A percentile compares a stretch with the other conserved stretches of the same genome.
Conservation (phyloP, 2,113 vertebrate genomes). For the Cyprinodon variegatus region DNA sequence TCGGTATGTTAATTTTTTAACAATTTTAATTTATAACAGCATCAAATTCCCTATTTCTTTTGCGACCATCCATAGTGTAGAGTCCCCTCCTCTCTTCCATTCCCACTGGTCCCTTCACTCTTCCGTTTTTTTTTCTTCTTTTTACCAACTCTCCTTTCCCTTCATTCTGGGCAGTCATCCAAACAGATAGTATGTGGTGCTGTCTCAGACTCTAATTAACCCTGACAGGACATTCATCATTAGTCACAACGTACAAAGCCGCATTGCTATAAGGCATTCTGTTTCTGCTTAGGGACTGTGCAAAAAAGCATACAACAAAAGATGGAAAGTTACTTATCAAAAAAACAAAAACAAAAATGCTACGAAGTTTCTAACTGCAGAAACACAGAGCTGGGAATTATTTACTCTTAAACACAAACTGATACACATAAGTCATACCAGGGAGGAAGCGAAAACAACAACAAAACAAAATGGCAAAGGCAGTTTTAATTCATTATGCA, state of each 20-base stretch:
- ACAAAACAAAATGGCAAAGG: not conserved
- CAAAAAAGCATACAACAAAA: not conserved
- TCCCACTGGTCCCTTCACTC: not conserved
- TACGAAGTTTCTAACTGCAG: slow-evolving; percentile 7
- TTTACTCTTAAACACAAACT: slow-evolving; percentile 31
- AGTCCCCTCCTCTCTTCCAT: not conserved
- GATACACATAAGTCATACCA: slow-evolving; percentile 2
- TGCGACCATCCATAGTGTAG: not conserved
- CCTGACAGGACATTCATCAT: slow-evolving; percentile 82
- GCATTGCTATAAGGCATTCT: slow-evolving; percentile 32
- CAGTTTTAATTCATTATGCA: slow-evolving; percentile 47
- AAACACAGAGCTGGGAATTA: slow-evolving; percentile 25
- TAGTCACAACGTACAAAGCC: slow-evolving; percentile 67
- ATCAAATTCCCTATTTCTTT: not conserved
- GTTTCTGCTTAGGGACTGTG: slow-evolving; percentile 29
- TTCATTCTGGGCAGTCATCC: slow-evolving; percentile 61
- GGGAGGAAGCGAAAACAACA: slow-evolving; percentile 2
- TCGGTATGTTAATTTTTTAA: slow-evolving; percentile 1
- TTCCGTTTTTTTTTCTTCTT: not conserved
- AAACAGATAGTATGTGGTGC: slow-evolving; percentile 58
- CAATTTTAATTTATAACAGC: slow-evolving; percentile 1
- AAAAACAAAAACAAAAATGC: not conserved
- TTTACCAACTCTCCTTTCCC: not conserved
- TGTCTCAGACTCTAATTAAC: slow-evolving; percentile 71
- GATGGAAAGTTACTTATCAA: not conserved